A percentile compares a stretch with the other conserved stretches of the same genome.
Conservation (phyloP, 1,140 invertebrate species). For the Drosophila serrata region DNA sequence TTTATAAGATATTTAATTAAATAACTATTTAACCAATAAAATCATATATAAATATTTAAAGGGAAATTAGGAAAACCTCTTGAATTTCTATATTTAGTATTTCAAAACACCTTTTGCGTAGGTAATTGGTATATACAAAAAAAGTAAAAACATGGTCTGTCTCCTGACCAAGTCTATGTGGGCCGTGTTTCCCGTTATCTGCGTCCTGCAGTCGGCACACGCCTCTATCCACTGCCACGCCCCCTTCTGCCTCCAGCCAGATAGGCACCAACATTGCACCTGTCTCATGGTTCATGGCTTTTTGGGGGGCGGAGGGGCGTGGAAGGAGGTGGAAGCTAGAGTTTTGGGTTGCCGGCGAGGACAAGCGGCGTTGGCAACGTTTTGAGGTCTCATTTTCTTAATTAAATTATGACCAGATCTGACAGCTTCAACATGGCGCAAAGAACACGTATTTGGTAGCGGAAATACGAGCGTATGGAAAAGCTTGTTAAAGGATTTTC, state of each 20-base stretch:
- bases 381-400: slow-evolving; percentile 84
- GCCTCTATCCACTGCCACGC: slow-evolving; percentile 18
- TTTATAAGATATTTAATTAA: too few relatives aligned
- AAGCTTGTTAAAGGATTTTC: slow-evolving; percentile 10
- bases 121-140: slow-evolving; percentile 18
- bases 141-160: slow-evolving; percentile 20
- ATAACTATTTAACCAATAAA: too few relatives aligned
- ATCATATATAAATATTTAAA: not conserved
- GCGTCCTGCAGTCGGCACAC: slow-evolving; percentile 59
- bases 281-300: slow-evolving; percentile 34
- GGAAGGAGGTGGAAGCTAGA: slow-evolving; percentile 6
- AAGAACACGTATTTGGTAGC: slow-evolving; percentile 21
- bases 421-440: slow-evolving; percentile 42
- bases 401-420: slow-evolving; percentile 79
- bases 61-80: not conserved
- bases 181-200: slow-evolving; percentile 64
- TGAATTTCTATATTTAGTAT: too few relatives aligned
- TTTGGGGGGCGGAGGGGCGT: too few relatives aligned
- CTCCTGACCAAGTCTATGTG: slow-evolving; percentile 26
- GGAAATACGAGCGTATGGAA: slow-evolving; percentile 25
- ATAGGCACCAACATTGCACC: slow-evolving; percentile 49
- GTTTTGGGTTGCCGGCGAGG: slow-evolving; percentile 18
- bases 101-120: not conserved
- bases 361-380: slow-evolving; percentile 49
- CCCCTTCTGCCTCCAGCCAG: not conserved